phyloP scores from a whole-genome alignment of 2,113 vertebrate genomes.

The Coreoperca whiteheadi region DNA sequence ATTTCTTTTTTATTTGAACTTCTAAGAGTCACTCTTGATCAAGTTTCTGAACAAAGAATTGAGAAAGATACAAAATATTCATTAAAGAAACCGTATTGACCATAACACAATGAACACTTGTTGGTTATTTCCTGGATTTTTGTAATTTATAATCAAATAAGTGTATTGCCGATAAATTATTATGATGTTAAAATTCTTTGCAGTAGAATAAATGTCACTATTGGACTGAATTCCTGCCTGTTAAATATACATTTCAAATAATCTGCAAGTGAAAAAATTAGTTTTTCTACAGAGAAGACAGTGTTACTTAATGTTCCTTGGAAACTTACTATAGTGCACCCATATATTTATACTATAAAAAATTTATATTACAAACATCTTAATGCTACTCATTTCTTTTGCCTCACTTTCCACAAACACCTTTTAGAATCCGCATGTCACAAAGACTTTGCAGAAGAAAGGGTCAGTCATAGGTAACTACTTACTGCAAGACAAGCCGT shows the following conservation, averaged over 20 bases:
- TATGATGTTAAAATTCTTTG: slow-evolving; percentile 32
- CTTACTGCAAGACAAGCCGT: slow-evolving; percentile 79
- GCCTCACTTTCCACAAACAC: slow-evolving; percentile 53
- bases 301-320: not conserved
- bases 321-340: not conserved
- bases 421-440: slow-evolving; percentile 80
- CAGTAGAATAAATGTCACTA: slow-evolving; percentile 55
- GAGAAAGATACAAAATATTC: not conserved
- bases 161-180: slow-evolving; percentile 27
- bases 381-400: slow-evolving; percentile 51
- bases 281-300: not conserved
- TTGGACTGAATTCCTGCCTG: slow-evolving; percentile 26
- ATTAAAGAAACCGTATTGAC: not conserved
- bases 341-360: not conserved
- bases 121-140: not conserved
- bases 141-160: slow-evolving; percentile 13
- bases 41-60: not conserved
- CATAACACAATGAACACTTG: not conserved
- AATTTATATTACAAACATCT: not conserved
- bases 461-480: slow-evolving; percentile 87
- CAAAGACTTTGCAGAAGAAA: slow-evolving; percentile 83
- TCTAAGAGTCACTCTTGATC: not conserved
- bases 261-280: not conserved
- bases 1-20: not conserved
- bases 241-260: not conserved